phyloP scores from a whole-genome alignment of 2,797 vertebrate genomes.

The Gadopsis bispinosus region DNA sequence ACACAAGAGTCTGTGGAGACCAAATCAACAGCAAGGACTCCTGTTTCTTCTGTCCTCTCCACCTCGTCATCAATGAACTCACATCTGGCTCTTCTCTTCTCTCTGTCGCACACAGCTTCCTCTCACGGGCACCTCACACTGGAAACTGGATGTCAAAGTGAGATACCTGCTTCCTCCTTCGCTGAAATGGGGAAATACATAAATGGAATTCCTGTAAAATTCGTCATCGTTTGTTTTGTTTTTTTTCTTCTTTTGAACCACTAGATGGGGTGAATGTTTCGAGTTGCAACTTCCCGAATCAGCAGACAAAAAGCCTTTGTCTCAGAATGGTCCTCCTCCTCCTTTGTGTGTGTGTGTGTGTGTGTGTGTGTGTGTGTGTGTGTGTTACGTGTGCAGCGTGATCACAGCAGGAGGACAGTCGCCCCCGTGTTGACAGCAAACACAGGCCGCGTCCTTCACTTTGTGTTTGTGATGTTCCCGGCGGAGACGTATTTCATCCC shows the following conservation, averaged over 20 bases:
- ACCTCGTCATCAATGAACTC: not conserved
- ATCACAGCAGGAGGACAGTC: conserved; percentile 4
- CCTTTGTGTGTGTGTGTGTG: conserved; percentile 30
- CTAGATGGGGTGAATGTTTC: conserved; percentile 20
- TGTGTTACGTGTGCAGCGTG: conserved; percentile 34
- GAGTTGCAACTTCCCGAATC: not conserved
- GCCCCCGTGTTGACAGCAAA: conserved; percentile 50
- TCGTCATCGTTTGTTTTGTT: rapidly evolving
- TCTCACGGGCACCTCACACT: not conserved
- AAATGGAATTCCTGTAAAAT: not conserved
- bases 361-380: conserved; percentile 23
- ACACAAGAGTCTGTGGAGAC: not conserved
- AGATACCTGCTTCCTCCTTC: conserved; percentile 40
- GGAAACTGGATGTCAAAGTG: not conserved
- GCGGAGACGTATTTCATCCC: not conserved
- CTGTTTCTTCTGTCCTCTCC: not conserved
- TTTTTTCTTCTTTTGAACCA: not conserved
- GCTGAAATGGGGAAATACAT: conserved; percentile 4
- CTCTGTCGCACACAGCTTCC: not conserved
- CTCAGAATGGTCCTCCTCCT: conserved; percentile 5
- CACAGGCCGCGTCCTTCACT: conserved; percentile 34
- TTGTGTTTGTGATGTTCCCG: conserved; percentile 23
- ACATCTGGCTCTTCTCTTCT: not conserved
- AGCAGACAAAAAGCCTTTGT: conserved; percentile 64
- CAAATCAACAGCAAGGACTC: not conserved